Evolutionary conservation across 2,797 vertebrate genomes (phyloP).

Genomic region (Notamacropus eugenii): DNA sequence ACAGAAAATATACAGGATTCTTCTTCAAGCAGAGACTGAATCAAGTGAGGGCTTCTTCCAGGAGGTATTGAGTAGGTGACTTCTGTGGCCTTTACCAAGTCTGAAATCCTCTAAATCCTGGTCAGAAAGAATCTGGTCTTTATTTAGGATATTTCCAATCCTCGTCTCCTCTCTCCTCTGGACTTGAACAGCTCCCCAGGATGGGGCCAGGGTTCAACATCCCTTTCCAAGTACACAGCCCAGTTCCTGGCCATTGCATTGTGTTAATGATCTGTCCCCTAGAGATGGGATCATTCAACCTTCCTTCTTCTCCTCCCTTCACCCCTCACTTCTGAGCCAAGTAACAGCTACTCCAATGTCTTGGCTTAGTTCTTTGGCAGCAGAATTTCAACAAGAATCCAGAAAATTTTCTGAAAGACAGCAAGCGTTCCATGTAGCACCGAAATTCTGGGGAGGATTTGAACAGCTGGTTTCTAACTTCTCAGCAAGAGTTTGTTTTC

Average conservation of each 20-base stretch:
- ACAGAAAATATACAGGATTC: not conserved
- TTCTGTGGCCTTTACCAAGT: not conserved
- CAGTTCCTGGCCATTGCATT: not conserved
- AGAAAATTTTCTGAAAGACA: not conserved
- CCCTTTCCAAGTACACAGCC: not conserved
- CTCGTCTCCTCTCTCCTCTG: not conserved
- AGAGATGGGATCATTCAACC: not conserved
- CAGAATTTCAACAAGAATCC: not conserved
- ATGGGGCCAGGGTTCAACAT: not conserved
- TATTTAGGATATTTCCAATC: not conserved
- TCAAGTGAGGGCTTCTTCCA: not conserved
- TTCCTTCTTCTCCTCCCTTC: not conserved
- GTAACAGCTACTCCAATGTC: not conserved
- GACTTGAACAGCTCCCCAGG: not conserved
- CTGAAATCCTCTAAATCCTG: not conserved
- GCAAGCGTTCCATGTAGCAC: not conserved
- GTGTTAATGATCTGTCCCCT: not conserved
- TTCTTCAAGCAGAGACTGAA: not conserved
- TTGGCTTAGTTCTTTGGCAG: conserved; percentile 18
- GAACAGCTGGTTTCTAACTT: not conserved
- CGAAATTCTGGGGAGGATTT: not conserved
- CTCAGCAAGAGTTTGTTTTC: not conserved
- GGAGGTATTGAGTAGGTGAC: too few relatives aligned
- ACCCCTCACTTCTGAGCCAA: not conserved
- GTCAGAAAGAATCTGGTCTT: not conserved